Percentiles rank a stretch among this genome's conserved stretches.
phyloP scores from a whole-genome alignment of 2,113 vertebrate species.

The Tupaia tana region DNA sequence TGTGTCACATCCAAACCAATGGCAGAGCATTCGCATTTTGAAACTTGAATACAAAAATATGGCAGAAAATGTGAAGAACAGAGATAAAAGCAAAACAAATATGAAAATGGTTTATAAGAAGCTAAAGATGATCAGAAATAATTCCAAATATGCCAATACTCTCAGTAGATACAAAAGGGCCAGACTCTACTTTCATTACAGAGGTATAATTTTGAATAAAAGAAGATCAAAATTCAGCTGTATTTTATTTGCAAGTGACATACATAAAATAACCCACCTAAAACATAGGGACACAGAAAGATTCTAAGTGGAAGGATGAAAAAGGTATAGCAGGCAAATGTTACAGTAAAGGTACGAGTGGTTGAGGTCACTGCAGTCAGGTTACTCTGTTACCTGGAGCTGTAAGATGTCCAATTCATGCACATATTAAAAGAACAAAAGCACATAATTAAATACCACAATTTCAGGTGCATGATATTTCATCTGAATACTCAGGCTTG shows the following conservation, averaged over 20 bases:
- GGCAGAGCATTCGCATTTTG: background rate
- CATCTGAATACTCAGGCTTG: background rate
- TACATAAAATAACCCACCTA: background rate
- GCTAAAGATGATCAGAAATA: background rate
- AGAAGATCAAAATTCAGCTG: background rate
- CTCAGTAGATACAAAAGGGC: background rate
- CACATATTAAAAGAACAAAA: slow-evolving; percentile 29
- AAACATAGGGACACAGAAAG: slow-evolving; percentile 1
- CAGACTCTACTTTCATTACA: background rate
- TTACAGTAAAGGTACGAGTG: background rate
- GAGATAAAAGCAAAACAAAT: background rate
- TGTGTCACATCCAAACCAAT: background rate
- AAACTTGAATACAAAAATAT: slow-evolving; percentile 22
- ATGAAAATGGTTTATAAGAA: background rate
- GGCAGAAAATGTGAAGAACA: background rate
- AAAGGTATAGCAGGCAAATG: background rate
- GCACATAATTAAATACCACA: slow-evolving; percentile 16
- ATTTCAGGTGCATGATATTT: slow-evolving; percentile 44
- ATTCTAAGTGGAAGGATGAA: background rate
- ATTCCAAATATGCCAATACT: background rate
- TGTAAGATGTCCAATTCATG: slow-evolving; percentile 3
- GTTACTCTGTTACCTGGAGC: background rate
- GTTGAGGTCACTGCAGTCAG: background rate
- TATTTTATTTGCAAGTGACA: background rate
- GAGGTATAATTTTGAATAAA: slow-evolving; percentile 5